Conservation (phyloP, 2,797 vertebrate genomes). For the Sebastes cheni region DNA sequence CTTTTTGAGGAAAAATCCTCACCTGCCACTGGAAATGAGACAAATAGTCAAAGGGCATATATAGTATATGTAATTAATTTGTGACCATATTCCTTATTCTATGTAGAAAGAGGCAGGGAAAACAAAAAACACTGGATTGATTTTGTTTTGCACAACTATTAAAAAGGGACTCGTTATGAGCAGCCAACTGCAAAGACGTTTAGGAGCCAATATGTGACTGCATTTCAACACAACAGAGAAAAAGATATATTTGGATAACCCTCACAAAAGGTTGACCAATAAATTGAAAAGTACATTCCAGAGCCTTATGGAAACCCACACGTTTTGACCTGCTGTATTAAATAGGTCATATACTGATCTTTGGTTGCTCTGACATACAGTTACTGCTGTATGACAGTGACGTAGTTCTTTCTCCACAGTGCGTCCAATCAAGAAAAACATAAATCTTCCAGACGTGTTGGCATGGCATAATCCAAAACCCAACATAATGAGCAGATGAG, state of each 20-base stretch:
- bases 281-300: slow-evolving; percentile 40
- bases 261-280: slow-evolving; percentile 7
- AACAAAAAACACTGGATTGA: neutral
- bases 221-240: slow-evolving; percentile 17
- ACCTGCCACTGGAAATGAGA: slow-evolving; percentile 88
- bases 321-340: slow-evolving; percentile 35
- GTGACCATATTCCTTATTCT: neutral
- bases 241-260: neutral
- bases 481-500: neutral
- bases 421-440: neutral
- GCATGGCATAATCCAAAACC: neutral
- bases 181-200: neutral
- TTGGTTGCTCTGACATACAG: slow-evolving; percentile 4
- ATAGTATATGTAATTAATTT: neutral
- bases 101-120: neutral
- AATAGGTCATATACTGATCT: slow-evolving; percentile 58
- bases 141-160: slow-evolving; percentile 76
- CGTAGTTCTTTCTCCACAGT: slow-evolving; percentile 39
- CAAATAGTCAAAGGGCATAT: slow-evolving; percentile 44
- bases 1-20: slow-evolving; percentile 85
- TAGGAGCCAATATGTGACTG: neutral
- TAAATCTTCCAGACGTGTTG: neutral
- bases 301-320: slow-evolving; percentile 31
- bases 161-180: neutral
- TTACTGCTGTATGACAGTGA: slow-evolving; percentile 34